Evolutionary conservation across 2,888 invertebrate genomes (phyloP).

Genomic region (Catonia carolina): DNA sequence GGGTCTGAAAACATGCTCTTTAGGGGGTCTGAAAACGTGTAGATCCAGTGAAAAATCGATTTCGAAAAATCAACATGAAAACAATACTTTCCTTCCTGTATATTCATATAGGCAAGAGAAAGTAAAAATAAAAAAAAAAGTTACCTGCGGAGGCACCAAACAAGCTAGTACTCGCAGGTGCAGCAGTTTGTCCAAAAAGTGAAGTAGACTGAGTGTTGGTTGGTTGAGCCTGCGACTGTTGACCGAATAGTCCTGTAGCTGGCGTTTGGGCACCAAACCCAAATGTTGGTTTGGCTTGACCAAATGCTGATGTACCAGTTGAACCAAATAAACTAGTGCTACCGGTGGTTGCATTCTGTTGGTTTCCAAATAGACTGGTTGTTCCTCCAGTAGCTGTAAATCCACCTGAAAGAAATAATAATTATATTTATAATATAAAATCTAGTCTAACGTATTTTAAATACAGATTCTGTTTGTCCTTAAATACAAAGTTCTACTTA

Average conservation of each 20-base stretch:
- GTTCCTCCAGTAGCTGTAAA: conserved; percentile 42
- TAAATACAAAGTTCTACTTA: too few species aligned
- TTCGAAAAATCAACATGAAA: too few species aligned
- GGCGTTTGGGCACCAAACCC: conserved; percentile 55
- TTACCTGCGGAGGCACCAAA: conserved; percentile 37
- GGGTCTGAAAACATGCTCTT: too few species aligned
- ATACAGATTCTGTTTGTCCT: too few species aligned
- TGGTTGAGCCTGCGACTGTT: conserved; percentile 42
- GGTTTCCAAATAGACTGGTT: conserved; percentile 43
- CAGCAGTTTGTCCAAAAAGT: conserved; percentile 47
- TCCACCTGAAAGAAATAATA: conserved; percentile 31
- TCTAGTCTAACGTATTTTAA: too few species aligned
- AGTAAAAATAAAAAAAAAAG: conserved; percentile 1
- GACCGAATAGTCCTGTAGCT: conserved; percentile 57
- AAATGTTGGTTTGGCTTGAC: conserved; percentile 53
- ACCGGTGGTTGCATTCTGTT: conserved; percentile 44
- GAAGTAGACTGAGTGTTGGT: conserved; percentile 39
- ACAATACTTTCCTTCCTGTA: too few species aligned
- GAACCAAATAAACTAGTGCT: conserved; percentile 39
- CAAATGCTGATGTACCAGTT: conserved; percentile 52
- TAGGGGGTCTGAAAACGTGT: too few species aligned
- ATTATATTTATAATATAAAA: too few species aligned
- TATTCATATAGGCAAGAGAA: too few species aligned
- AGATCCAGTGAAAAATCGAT: too few species aligned
- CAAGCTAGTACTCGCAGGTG: conserved; percentile 45